Evolutionary conservation across 2,113 vertebrate genomes (phyloP).

Genomic region (Cathartes aura): DNA sequence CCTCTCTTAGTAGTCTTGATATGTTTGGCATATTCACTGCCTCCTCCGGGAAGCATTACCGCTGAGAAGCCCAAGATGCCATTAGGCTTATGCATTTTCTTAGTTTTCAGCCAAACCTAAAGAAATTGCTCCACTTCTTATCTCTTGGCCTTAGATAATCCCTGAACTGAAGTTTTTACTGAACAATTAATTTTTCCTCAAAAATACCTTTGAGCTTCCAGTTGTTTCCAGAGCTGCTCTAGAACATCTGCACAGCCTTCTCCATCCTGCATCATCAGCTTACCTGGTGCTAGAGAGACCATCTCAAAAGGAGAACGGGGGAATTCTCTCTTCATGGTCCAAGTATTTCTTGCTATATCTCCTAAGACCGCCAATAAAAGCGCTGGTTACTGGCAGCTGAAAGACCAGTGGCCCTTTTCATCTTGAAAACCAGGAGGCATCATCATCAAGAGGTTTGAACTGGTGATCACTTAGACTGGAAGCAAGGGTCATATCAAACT

Average conservation of each 20-base stretch:
- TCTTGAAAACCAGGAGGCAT: not conserved
- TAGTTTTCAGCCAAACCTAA: not conserved
- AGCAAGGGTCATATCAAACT: not conserved
- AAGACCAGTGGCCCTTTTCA: not conserved
- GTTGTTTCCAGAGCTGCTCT: not conserved
- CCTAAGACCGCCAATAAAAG: not conserved
- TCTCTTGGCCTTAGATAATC: not conserved
- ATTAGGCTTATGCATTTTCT: not conserved
- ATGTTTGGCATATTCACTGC: not conserved
- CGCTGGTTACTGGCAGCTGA: not conserved
- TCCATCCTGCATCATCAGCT: not conserved
- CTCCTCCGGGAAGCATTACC: not conserved
- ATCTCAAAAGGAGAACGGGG: not conserved
- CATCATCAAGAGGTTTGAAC: not conserved
- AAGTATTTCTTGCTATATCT: not conserved
- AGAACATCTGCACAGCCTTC: not conserved
- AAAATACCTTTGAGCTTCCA: not conserved
- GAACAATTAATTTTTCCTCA: not conserved
- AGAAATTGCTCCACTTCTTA: not conserved
- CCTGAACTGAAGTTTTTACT: not conserved
- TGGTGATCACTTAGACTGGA: not conserved
- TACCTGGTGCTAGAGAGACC: not conserved
- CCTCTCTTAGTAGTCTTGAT: not conserved
- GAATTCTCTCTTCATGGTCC: not conserved
- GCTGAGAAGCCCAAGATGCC: not conserved